These are phyloP conservation scores for Notodonta dromedarius DNA, from an alignment of 2,888 invertebrate genomes.

Conservation along the genomic window DNA sequence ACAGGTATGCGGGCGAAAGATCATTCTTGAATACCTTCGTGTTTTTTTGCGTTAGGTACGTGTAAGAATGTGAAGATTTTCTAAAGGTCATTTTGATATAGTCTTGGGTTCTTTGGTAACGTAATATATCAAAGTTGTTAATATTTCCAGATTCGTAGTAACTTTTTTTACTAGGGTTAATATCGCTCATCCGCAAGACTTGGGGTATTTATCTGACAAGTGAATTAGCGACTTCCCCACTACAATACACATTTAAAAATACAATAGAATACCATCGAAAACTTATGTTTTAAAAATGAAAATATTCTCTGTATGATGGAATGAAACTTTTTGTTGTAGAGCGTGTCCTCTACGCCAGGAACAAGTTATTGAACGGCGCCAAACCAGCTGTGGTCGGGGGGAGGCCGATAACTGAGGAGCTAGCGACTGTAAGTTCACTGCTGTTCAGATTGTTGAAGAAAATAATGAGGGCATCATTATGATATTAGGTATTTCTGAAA, in stretches of 20 bases:
- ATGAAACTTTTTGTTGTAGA: conserved; percentile 70
- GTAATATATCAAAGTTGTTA: too few relatives aligned
- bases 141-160: too few relatives aligned
- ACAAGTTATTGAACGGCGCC: conserved; percentile 73
- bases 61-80: background rate
- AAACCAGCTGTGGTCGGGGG: conserved; percentile 86
- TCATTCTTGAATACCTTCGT: conserved; percentile 21
- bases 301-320: background rate
- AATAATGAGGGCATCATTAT: background rate
- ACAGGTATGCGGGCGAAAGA: conserved; percentile 25
- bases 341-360: conserved; percentile 85
- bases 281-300: too few relatives aligned
- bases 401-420: conserved; percentile 85
- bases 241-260: too few relatives aligned
- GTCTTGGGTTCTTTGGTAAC: background rate
- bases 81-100: background rate
- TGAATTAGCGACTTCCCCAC: too few relatives aligned
- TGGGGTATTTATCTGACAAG: too few relatives aligned
- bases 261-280: too few relatives aligned
- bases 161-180: too few relatives aligned
- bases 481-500: background rate
- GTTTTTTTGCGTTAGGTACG: background rate
- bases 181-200: too few relatives aligned
- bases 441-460: background rate
- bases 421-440: conserved; percentile 84